A percentile compares a stretch with the other conserved stretches of the same genome.
These are phyloP conservation scores for Listronotus oregonensis DNA, from an alignment of 1,140 invertebrate genomes.

Conservation along the genomic window DNA sequence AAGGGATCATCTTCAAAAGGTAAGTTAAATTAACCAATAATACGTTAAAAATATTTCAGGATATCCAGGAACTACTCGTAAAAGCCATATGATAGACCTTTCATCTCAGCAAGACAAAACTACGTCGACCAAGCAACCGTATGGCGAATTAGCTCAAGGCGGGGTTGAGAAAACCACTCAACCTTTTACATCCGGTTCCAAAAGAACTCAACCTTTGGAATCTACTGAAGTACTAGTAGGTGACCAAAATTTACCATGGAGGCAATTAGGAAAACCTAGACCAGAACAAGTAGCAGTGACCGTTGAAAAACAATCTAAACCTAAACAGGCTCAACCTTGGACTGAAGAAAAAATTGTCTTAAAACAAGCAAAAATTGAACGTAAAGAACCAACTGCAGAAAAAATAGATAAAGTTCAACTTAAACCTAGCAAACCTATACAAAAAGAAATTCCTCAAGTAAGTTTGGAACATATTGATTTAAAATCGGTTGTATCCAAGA, in stretches of 20 bases:
- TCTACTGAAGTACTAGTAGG: slow-evolving; percentile 57
- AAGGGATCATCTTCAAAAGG: slow-evolving; percentile 2
- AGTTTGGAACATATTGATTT: slow-evolving; percentile 43
- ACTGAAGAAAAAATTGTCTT: slow-evolving; percentile 56
- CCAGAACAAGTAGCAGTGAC: not conserved
- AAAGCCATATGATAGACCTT: slow-evolving; percentile 37
- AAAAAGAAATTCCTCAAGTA: slow-evolving; percentile 54
- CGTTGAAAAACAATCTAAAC: slow-evolving; percentile 10
- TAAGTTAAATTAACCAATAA: slow-evolving; percentile 12
- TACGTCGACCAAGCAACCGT: not conserved
- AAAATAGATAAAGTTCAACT: slow-evolving; percentile 44
- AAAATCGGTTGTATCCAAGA: slow-evolving; percentile 30
- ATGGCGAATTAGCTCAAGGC: slow-evolving; percentile 6
- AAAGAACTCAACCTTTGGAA: slow-evolving; percentile 49
- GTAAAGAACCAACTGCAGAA: slow-evolving; percentile 54
- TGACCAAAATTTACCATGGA: slow-evolving; percentile 63
- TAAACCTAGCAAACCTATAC: slow-evolving; percentile 38
- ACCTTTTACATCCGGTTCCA: slow-evolving; percentile 34
- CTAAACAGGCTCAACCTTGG: slow-evolving; percentile 53
- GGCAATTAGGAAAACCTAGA: slow-evolving; percentile 38
- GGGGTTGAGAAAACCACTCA: slow-evolving; percentile 31
- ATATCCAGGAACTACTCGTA: slow-evolving; percentile 43
- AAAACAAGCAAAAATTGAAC: slow-evolving; percentile 54
- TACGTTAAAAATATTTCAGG: slow-evolving; percentile 35
- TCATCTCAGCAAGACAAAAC: slow-evolving; percentile 27